A percentile compares a stretch with the other conserved stretches of the same genome.
These are phyloP conservation scores for Morinoia aosen DNA, from an alignment of 2,888 invertebrate species.

Conservation along the genomic window DNA sequence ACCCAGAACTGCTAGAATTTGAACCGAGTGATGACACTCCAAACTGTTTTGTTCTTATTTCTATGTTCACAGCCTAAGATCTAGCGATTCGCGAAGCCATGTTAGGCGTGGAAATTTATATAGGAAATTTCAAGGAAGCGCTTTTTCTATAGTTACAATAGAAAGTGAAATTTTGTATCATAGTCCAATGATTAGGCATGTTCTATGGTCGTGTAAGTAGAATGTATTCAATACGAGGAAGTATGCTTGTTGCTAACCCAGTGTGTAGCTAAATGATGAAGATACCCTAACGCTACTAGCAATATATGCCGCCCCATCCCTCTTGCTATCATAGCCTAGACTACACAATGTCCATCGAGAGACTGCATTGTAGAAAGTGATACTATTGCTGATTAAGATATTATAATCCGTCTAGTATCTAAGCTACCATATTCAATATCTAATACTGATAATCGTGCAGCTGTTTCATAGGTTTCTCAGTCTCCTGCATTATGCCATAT, in stretches of 20 bases:
- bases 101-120: neutral
- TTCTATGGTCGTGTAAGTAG: conserved; percentile 41
- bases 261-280: conserved; percentile 47
- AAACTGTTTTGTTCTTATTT: neutral
- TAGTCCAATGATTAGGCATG: conserved; percentile 36
- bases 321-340: conserved; percentile 48
- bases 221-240: conserved; percentile 25
- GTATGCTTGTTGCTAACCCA: conserved; percentile 39
- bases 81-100: neutral
- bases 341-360: conserved; percentile 48
- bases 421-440: conserved; percentile 47
- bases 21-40: neutral
- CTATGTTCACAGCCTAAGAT: neutral
- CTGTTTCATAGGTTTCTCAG: conserved; percentile 24
- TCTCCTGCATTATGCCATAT: conserved; percentile 12
- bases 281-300: conserved; percentile 32
- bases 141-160: conserved; percentile 1
- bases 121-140: neutral
- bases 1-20: neutral
- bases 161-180: conserved; percentile 38
- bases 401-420: conserved; percentile 37
- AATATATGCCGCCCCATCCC: conserved; percentile 43
- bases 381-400: conserved; percentile 46
- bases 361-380: conserved; percentile 52
- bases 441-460: conserved; percentile 6